Percentiles rank a stretch among this genome's conserved stretches.
These are phyloP conservation scores for Halyomorpha halys DNA, from an alignment of 1,140 invertebrate genomes.

Conservation along the genomic window DNA sequence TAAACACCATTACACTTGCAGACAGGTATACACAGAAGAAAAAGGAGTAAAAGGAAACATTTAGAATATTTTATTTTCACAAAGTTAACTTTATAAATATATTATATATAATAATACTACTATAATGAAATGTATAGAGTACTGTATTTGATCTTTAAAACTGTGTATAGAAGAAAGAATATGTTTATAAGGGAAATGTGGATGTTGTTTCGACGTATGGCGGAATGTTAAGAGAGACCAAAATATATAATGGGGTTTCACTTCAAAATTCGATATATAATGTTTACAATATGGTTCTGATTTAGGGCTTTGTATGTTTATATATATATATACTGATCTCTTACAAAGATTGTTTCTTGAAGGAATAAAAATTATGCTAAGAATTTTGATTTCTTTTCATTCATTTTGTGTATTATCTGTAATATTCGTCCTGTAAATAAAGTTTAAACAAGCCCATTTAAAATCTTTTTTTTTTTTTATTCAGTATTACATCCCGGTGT, in stretches of 20 bases:
- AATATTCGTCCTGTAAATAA: constrained; percentile 16
- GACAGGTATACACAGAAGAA: constrained; percentile 16
- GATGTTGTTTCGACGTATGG: background rate
- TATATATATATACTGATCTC: constrained; percentile 19
- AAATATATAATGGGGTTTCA: constrained; percentile 12
- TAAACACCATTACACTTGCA: constrained; percentile 11
- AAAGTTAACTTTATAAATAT: constrained; percentile 19
- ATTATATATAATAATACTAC: constrained; percentile 14
- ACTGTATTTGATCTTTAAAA: constrained; percentile 16
- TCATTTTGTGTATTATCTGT: constrained; percentile 11
- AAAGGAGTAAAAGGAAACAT: constrained; percentile 16
- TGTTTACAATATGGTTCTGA: constrained; percentile 15
- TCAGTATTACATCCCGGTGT: constrained; percentile 16
- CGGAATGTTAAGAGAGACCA: constrained; percentile 6
- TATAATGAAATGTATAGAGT: constrained; percentile 15
- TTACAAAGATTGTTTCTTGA: constrained; percentile 4
- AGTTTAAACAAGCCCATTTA: constrained; percentile 1
- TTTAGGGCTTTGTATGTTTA: constrained; percentile 18
- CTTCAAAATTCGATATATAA: constrained; percentile 9
- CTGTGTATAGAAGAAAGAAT: constrained; percentile 16
- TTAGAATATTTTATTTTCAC: constrained; percentile 19
- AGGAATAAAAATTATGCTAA: background rate
- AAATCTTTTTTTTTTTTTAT: constrained; percentile 12
- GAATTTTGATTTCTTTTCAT: background rate
- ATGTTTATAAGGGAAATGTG: constrained; percentile 8